These are phyloP conservation scores for Icerya purchasi DNA, from an alignment of 2,888 invertebrate species.

Conservation along the genomic window DNA sequence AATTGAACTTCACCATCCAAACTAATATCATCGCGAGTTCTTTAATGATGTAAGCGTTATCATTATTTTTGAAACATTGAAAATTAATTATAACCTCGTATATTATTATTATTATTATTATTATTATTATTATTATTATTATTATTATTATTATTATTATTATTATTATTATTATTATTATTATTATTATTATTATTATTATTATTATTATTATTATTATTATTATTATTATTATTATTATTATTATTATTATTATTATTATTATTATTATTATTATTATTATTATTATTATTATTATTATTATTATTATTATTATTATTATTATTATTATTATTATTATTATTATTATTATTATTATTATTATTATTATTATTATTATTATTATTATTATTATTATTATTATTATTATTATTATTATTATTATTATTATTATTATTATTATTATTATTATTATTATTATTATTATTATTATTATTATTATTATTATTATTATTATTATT, in stretches of 20 bases:
- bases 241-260: background rate
- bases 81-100: too few species aligned
- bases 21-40: too few species aligned
- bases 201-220: background rate
- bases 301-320: background rate
- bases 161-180: background rate
- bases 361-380: background rate
- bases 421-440: too few species aligned
- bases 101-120: too few species aligned
- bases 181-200: background rate
- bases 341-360: background rate
- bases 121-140: background rate
- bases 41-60: too few species aligned
- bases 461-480: too few species aligned
- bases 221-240: background rate
- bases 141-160: background rate
- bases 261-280: background rate
- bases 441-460: too few species aligned
- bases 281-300: background rate
- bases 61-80: too few species aligned
- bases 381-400: background rate
- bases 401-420: too few species aligned
- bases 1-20: too few species aligned
- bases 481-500: too few species aligned
- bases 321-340: background rate